Evolutionary conservation across 30 jellyfish, hydroid and myxozoan genomes (phyloP).

Genomic region (Aurelia aurita): DNA sequence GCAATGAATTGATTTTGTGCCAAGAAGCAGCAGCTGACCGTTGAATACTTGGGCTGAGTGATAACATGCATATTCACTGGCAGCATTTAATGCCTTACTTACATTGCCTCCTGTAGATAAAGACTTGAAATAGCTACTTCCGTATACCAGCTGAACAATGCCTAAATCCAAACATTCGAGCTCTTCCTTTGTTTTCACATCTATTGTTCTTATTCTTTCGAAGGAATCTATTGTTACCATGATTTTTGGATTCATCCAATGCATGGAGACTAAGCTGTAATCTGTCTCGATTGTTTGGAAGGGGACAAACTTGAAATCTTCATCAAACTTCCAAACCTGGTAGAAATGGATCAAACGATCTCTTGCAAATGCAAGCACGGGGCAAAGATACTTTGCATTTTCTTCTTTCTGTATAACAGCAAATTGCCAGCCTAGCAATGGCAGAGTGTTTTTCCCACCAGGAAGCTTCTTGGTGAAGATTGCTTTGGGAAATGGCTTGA

Average conservation of each 20-base stretch:
- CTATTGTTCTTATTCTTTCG: slow-evolving; percentile 90
- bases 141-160: slow-evolving; percentile 90
- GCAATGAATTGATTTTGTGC: slow-evolving; percentile 95
- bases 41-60: slow-evolving; percentile 96
- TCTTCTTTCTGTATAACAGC: slow-evolving; percentile 80
- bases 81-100: slow-evolving; percentile 94
- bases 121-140: slow-evolving; percentile 97
- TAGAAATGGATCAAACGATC: slow-evolving; percentile 75
- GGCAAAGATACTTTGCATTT: slow-evolving; percentile 75
- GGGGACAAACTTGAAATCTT: slow-evolving; percentile 64
- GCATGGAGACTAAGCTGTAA: slow-evolving; percentile 80
- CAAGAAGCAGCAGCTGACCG: slow-evolving; percentile 96
- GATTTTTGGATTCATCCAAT: slow-evolving; percentile 92
- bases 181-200: slow-evolving; percentile 85
- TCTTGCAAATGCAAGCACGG: slow-evolving; percentile 97
- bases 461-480: slow-evolving; percentile 80
- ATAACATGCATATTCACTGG: slow-evolving; percentile 96
- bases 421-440: slow-evolving; percentile 94
- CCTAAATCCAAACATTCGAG: slow-evolving; percentile 97
- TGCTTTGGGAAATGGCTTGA: slow-evolving; percentile 96
- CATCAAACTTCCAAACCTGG: slow-evolving; percentile 80
- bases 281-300: slow-evolving; percentile 73
- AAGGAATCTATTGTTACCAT: slow-evolving; percentile 84
- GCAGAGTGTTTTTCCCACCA: slow-evolving; percentile 86
- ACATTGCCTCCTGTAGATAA: slow-evolving; percentile 99